Evolutionary conservation across 2,888 invertebrate genomes (phyloP).

Genomic region (Apamea crenata): DNA sequence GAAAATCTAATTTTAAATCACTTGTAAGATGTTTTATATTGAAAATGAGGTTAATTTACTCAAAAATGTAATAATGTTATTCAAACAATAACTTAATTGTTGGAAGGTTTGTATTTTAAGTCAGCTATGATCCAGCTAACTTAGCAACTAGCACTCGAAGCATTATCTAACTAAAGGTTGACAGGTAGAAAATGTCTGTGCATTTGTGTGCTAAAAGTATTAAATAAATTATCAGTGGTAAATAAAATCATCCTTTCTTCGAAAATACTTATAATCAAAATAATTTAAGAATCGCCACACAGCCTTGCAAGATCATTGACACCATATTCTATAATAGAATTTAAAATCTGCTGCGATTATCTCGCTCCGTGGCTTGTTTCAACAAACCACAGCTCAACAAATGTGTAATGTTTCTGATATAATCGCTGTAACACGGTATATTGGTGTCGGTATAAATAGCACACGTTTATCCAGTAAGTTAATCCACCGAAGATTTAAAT

Average conservation of each 20-base stretch:
- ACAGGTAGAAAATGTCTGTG: no score
- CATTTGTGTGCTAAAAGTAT: no score
- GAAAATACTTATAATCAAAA: neutral
- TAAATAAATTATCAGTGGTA: no score
- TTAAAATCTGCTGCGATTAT: slow-evolving; percentile 1
- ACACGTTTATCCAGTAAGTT: slow-evolving; percentile 13
- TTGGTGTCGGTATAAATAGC: slow-evolving; percentile 25
- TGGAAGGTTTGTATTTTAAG: neutral
- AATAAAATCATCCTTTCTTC: neutral
- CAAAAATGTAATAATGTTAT: no score
- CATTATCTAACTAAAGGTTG: no score
- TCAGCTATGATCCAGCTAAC: neutral
- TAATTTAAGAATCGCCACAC: neutral
- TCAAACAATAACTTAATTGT: neutral
- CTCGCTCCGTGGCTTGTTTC: neutral
- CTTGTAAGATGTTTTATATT: no score
- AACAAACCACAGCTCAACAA: slow-evolving; percentile 18
- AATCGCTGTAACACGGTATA: slow-evolving; percentile 16
- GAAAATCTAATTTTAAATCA: neutral
- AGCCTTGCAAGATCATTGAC: slow-evolving; percentile 31
- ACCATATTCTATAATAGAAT: slow-evolving; percentile 9
- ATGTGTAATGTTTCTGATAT: slow-evolving; percentile 31
- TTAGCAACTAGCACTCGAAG: no score
- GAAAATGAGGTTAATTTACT: neutral
- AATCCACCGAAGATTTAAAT: slow-evolving; percentile 2